Base-by-base conservation (phyloP, 2,113 vertebrate genomes). In the Atherinomorus stipes region DNA sequence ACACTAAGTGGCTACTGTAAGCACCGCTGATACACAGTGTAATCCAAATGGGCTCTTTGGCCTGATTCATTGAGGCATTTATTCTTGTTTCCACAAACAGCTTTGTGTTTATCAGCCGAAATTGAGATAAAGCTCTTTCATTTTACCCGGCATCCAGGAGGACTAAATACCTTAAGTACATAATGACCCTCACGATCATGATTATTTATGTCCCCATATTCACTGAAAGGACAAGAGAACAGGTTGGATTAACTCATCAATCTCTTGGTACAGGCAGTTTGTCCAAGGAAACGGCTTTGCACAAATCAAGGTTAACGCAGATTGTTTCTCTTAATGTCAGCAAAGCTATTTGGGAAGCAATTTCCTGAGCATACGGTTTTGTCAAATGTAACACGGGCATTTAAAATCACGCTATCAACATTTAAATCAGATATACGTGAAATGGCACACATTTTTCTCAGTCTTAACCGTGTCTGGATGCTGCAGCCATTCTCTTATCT, bases 91-190 rank as follows among this genome's bases (percentile, higher is more conserved):
- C 80, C 73, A 80, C 49, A 44, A 82, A 85, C 79, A 47, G 23
- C 81, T 78, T 72, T 19, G 51, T 70, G 67, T 88, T 88, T 81
- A 84, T 83, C 74, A 68, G 71, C 63, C 38, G 26, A 78, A 88
- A 92, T 86, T 92, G 89, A 93, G 91, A 93, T 85, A 83, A 91
- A 92, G 61, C 63, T 81, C 50, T 84, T 83, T 90, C 67, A 92
- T 91, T 91, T 91, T 63, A 73, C 75, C 56, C 63, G 38, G 62
- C 59, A 71, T 86, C 76, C 74, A 71, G 51, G 9, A 58, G 63
- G 71, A 83, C 78, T 84, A 84, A 77, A 85, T 83, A 81, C 50
- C 68, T 66, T 72, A 65, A 85, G 78, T 74, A 80, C 64, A 88
- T 90, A 89, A 92, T 88, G 88, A 85, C 84, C 69, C 75, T 58